Conservation (phyloP, 2,113 vertebrate species). For the Callipepla californica region DNA sequence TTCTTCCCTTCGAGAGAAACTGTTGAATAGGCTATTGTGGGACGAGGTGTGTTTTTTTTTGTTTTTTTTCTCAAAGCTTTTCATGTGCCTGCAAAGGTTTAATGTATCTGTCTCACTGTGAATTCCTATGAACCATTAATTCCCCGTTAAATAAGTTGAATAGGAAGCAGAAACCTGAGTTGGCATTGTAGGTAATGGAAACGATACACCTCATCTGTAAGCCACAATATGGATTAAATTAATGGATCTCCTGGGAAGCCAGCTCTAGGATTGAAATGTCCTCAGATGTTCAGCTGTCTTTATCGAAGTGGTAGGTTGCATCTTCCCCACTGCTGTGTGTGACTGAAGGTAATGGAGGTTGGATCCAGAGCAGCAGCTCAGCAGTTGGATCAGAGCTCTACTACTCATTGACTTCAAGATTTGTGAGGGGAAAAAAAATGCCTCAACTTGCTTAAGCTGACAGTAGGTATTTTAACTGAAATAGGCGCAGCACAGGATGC, state of each 20-base stretch:
- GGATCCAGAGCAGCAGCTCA: neutral
- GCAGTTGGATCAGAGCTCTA: no score
- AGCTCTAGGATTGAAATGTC: neutral
- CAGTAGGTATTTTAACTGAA: neutral
- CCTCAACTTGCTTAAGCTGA: neutral
- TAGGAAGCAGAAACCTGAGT: neutral
- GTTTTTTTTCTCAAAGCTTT: neutral
- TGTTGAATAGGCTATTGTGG: neutral
- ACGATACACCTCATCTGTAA: neutral
- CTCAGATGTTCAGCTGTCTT: neutral
- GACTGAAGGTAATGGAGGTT: neutral
- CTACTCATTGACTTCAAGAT: rapidly evolving
- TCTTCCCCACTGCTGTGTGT: neutral
- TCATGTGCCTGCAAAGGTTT: neutral
- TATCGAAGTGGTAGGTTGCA: neutral
- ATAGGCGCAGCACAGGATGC: neutral
- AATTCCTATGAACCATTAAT: neutral
- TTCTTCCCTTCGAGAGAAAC: neutral
- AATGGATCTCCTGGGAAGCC: neutral
- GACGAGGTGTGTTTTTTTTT: neutral
- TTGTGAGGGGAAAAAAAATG: neutral
- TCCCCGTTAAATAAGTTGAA: neutral
- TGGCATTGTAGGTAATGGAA: neutral
- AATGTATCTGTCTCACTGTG: neutral
- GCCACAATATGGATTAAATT: neutral